Percentiles rank a stretch among this genome's conserved stretches.
phyloP scores from a whole-genome alignment of 2,113 vertebrate genomes.

The Sarotherodon lohbergeri region DNA sequence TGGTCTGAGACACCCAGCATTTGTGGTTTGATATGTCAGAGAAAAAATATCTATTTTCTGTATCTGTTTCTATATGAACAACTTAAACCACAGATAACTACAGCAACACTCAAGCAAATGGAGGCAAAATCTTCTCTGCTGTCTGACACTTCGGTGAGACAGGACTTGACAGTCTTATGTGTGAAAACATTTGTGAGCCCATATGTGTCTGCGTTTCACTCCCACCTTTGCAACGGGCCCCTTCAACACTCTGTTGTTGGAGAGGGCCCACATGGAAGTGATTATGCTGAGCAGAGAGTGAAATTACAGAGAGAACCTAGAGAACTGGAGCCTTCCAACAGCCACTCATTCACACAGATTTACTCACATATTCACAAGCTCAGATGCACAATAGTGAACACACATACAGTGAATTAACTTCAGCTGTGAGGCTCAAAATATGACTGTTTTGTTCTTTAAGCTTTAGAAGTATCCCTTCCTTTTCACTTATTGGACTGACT shows the following conservation, averaged over 20 bases:
- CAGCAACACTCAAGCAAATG: not conserved
- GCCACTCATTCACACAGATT: slow-evolving; percentile 46
- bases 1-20: not conserved
- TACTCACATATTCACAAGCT: slow-evolving; percentile 4
- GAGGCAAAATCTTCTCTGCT: not conserved
- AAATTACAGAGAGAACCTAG: slow-evolving; percentile 70
- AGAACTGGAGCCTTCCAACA: slow-evolving; percentile 42
- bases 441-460: not conserved
- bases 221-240: slow-evolving; percentile 60
- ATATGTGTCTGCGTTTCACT: slow-evolving; percentile 26
- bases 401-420: not conserved
- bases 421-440: not conserved
- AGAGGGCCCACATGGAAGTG: slow-evolving; percentile 73
- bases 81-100: not conserved
- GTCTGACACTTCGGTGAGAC: not conserved
- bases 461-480: not conserved
- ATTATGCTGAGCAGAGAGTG: slow-evolving; percentile 63
- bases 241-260: slow-evolving; percentile 43
- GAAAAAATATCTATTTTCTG: not conserved
- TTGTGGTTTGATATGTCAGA: not conserved
- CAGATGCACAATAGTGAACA: not conserved
- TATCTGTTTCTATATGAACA: not conserved
- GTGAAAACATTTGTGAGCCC: not conserved
- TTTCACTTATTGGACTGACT: not conserved
- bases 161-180: not conserved